Evolutionary conservation across 1,140 invertebrate genomes (phyloP).

Genomic region (Plectus sambesii): DNA sequence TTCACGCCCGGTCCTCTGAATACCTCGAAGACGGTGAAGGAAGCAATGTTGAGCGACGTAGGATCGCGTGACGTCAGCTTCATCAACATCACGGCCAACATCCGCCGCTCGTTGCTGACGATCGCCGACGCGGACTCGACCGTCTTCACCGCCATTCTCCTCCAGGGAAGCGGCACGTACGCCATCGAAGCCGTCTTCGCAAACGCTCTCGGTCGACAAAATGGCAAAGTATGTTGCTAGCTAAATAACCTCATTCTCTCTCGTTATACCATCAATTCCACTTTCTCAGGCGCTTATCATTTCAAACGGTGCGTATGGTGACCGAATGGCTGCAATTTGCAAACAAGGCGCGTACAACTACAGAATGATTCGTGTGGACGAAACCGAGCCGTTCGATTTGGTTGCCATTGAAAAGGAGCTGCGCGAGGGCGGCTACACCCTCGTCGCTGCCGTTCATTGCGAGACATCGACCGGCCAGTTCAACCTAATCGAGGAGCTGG

Average conservation of each 20-base stretch:
- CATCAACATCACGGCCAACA: constrained; percentile 46
- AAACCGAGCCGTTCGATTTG: constrained; percentile 44
- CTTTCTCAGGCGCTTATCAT: constrained; percentile 48
- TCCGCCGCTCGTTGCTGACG: constrained; percentile 47
- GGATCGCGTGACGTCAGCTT: constrained; percentile 51
- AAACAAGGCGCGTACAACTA: constrained; percentile 40
- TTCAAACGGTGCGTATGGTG: constrained; percentile 51
- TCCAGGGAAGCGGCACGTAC: constrained; percentile 53
- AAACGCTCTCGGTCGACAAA: constrained; percentile 42
- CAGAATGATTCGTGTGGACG: constrained; percentile 45
- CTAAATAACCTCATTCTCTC: not conserved
- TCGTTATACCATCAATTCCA: constrained; percentile 7
- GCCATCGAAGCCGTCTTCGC: constrained; percentile 50
- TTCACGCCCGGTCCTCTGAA: constrained; percentile 53
- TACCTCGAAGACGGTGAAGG: constrained; percentile 47
- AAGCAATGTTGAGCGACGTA: constrained; percentile 50
- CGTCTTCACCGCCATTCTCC: constrained; percentile 47
- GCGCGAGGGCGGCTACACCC: constrained; percentile 36
- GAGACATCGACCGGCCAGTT: constrained; percentile 52
- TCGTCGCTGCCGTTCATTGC: constrained; percentile 50
- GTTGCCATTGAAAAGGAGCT: constrained; percentile 36
- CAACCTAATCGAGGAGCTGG: constrained; percentile 49
- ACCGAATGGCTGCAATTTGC: constrained; percentile 50
- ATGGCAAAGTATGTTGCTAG: constrained; percentile 37
- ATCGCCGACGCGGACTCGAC: constrained; percentile 46